Evolutionary conservation across 2,888 invertebrate genomes (phyloP).

Genomic region (Synanthedon myopaeformis): DNA sequence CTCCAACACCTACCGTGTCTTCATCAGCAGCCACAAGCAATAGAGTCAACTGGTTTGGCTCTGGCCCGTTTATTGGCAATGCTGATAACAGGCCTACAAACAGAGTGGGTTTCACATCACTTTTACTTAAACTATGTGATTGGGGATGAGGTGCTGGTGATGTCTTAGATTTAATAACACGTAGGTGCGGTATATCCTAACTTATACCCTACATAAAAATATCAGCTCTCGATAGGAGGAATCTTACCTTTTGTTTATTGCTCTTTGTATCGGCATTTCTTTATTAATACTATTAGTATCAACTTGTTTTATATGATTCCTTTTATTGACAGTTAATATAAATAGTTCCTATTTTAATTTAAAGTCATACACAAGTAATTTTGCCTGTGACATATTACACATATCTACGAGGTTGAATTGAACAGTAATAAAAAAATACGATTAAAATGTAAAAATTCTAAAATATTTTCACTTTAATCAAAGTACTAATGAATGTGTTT

Average conservation of each 20-base stretch:
- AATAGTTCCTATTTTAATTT: background rate
- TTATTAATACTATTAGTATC: too few species aligned
- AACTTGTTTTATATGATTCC: too few species aligned
- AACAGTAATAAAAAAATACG: too few species aligned
- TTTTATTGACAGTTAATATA: background rate
- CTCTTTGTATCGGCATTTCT: background rate
- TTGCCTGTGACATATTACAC: too few species aligned
- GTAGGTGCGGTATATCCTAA: background rate
- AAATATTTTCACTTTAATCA: too few species aligned
- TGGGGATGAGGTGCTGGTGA: slow-evolving; percentile 57
- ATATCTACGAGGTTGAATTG: too few species aligned
- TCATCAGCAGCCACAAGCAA: slow-evolving; percentile 38
- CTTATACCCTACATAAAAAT: background rate
- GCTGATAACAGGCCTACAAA: slow-evolving; percentile 51
- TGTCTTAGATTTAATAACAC: slow-evolving; percentile 51
- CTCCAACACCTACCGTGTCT: slow-evolving; percentile 29
- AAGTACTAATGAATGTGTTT: too few species aligned
- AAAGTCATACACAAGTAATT: background rate
- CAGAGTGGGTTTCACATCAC: slow-evolving; percentile 65
- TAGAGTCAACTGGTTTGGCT: slow-evolving; percentile 59
- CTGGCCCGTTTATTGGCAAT: slow-evolving; percentile 63
- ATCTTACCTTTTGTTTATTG: background rate
- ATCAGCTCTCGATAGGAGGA: background rate
- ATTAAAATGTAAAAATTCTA: too few species aligned
- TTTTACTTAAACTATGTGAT: slow-evolving; percentile 57